Percentiles rank a stretch among this genome's conserved stretches.
phyloP scores from a whole-genome alignment of 2,113 vertebrate species.

The Crotalus helleri region DNA sequence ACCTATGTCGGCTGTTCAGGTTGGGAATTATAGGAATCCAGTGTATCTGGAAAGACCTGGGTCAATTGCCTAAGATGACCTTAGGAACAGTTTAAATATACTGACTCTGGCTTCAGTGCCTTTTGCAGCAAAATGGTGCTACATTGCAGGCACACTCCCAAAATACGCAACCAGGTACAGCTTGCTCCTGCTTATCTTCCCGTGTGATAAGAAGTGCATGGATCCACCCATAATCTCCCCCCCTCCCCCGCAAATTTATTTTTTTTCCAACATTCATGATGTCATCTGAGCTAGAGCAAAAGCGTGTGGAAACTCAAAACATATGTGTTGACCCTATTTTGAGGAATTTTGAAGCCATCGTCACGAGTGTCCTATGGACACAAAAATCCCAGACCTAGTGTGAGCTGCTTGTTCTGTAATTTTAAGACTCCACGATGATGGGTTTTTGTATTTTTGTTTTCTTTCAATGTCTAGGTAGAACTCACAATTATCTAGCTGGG shows the following conservation, averaged over 20 bases:
- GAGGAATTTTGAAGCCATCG: fast-evolving
- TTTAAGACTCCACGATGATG: not conserved
- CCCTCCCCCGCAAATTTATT: not conserved
- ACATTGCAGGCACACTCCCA: not conserved
- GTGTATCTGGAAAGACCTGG: not conserved
- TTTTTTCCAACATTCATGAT: not conserved
- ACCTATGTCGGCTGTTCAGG: not conserved
- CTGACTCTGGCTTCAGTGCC: not conserved
- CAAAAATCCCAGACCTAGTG: not conserved
- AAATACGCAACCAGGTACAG: not conserved
- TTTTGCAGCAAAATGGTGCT: not conserved
- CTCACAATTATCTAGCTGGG: not conserved
- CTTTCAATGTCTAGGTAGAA: not conserved
- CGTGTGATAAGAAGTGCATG: not conserved
- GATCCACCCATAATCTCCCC: not conserved
- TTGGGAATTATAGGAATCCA: not conserved
- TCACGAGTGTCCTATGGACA: not conserved
- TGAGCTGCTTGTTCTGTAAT: not conserved
- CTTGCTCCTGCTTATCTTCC: not conserved
- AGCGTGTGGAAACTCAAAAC: not conserved
- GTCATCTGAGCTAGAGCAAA: not conserved
- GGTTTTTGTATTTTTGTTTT: not conserved
- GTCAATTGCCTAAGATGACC: not conserved
- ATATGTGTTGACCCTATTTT: not conserved
- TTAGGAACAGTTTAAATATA: not conserved